Evolutionary conservation across 2,113 vertebrate genomes (phyloP).

Genomic region (Otis tarda): DNA sequence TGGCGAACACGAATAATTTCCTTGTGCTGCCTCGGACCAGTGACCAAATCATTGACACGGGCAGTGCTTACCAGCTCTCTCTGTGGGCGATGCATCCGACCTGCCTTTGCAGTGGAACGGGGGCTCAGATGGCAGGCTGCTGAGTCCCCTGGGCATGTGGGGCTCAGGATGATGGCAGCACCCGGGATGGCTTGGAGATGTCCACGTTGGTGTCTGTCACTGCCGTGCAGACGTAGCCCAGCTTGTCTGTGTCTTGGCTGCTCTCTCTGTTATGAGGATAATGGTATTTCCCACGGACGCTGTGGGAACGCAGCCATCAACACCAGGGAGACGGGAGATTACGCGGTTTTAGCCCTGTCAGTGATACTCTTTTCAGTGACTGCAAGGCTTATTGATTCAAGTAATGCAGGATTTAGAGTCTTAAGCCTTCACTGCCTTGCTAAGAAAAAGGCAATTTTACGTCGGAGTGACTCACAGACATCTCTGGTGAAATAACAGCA

Average conservation of each 20-base stretch:
- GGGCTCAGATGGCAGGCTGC: background rate
- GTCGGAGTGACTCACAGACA: background rate
- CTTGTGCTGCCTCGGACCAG: background rate
- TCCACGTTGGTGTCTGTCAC: accelerated
- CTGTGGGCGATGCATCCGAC: accelerated
- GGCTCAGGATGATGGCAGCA: background rate
- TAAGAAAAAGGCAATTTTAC: conserved; percentile 25
- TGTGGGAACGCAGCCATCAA: background rate
- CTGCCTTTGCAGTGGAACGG: background rate
- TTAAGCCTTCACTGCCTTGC: background rate
- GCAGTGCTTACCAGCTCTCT: background rate
- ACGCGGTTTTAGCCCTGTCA: background rate
- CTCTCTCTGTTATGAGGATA: background rate
- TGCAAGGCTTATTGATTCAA: conserved; percentile 40
- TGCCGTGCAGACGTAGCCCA: accelerated
- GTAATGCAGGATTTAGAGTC: conserved; percentile 37
- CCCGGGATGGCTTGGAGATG: accelerated
- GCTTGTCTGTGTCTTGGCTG: background rate
- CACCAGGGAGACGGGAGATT: conserved; percentile 15
- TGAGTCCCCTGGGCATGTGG: too few species aligned
- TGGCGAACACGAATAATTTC: background rate
- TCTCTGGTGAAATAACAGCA: background rate
- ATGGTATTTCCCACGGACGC: background rate
- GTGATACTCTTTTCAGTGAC: conserved; percentile 4
- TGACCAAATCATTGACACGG: background rate